A percentile compares a stretch with the other conserved stretches of the same genome.
These are phyloP conservation scores for Ophion slaviceki DNA, from an alignment of 2,888 invertebrate genomes.

Conservation along the genomic window DNA sequence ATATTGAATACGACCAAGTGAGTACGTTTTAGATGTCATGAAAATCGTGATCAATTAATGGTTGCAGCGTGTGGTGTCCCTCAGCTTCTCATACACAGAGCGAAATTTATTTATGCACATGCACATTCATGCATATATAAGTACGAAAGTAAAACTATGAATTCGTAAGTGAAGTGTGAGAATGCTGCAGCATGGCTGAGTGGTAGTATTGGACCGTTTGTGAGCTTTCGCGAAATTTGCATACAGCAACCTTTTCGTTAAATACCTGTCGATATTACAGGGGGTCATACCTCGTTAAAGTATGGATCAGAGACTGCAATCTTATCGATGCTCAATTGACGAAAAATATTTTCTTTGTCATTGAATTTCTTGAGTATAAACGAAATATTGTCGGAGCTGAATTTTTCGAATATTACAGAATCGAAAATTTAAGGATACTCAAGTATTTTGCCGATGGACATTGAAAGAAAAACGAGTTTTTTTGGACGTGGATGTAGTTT, in stretches of 20 bases:
- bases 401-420: neutral
- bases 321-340: neutral
- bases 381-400: neutral
- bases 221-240: constrained; percentile 27
- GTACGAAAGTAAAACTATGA: constrained; percentile 23
- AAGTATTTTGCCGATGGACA: neutral
- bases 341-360: neutral
- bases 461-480: neutral
- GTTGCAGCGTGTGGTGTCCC: constrained; percentile 17
- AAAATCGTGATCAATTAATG: constrained; percentile 52
- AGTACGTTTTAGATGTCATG: constrained; percentile 36
- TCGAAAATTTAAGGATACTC: neutral
- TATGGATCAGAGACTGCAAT: constrained; percentile 5
- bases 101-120: constrained; percentile 27
- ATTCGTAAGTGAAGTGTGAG: constrained; percentile 27
- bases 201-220: constrained; percentile 12
- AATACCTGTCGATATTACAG: constrained; percentile 7
- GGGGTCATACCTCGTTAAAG: constrained; percentile 6
- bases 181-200: neutral
- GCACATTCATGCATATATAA: constrained; percentile 21
- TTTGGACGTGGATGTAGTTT: neutral
- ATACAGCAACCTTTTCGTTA: constrained; percentile 33
- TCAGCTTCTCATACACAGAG: constrained; percentile 12
- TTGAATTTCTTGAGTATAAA: neutral
- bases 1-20: constrained; percentile 7